Evolutionary conservation across 2,113 vertebrate genomes (phyloP).

Genomic region (Menidia beryllina): DNA sequence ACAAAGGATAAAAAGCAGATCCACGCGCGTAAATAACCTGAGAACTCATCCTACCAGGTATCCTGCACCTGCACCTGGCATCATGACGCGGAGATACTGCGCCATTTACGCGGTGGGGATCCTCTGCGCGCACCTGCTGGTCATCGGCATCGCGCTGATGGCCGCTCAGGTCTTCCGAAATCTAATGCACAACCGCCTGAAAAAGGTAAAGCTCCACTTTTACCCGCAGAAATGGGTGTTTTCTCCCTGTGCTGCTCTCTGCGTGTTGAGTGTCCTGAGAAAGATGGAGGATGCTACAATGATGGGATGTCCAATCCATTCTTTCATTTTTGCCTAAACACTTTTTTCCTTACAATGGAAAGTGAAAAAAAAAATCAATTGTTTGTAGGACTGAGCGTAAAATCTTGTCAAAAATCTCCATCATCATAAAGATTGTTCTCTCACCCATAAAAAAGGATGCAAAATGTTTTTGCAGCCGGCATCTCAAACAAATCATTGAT

Average conservation of each 20-base stretch:
- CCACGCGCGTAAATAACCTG: neutral
- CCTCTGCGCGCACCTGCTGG: slow-evolving; percentile 70
- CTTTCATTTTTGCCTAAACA: neutral
- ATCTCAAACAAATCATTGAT: no score
- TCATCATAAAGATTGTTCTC: no score
- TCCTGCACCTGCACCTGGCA: slow-evolving; percentile 29
- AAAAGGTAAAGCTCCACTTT: slow-evolving; percentile 70
- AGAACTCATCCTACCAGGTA: slow-evolving; percentile 9
- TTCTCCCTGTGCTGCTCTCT: neutral
- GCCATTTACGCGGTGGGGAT: slow-evolving; percentile 66
- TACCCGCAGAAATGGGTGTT: neutral
- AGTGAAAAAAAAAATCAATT: no score
- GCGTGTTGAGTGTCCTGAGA: neutral
- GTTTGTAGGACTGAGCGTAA: no score
- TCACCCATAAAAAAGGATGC: no score
- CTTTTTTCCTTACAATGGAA: no score
- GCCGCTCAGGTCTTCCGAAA: slow-evolving; percentile 65
- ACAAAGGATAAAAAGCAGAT: neutral
- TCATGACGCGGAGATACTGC: slow-evolving; percentile 76
- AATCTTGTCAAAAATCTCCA: no score
- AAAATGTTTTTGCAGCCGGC: no score
- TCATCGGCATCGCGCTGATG: slow-evolving; percentile 68
- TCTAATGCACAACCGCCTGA: slow-evolving; percentile 77
- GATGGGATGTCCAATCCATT: slow-evolving; percentile 2
- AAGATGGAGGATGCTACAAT: slow-evolving; percentile 2